Evolutionary conservation across 2,113 vertebrate species (phyloP).

Genomic region (Capra hircus): DNA sequence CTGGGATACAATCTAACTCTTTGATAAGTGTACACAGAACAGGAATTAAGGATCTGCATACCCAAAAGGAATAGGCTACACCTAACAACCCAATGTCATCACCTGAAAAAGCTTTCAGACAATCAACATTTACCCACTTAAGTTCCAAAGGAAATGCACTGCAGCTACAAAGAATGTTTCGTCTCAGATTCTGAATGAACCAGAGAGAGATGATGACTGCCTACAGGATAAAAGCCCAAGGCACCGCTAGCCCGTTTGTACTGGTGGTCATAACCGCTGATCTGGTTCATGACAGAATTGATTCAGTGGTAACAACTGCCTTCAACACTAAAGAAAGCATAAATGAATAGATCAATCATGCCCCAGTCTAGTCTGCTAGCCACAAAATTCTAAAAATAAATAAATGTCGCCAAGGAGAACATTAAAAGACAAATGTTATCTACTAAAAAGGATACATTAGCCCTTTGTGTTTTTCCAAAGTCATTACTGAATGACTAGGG

Average conservation of each 20-base stretch:
- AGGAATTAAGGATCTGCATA: not conserved
- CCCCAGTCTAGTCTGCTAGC: not conserved
- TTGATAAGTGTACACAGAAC: not conserved
- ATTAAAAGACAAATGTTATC: conserved; percentile 35
- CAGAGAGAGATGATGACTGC: not conserved
- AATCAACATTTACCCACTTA: not conserved
- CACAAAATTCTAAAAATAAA: conserved; percentile 61
- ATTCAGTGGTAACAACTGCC: not conserved
- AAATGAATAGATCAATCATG: conserved; percentile 29
- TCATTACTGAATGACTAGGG: conserved; percentile 12
- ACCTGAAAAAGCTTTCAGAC: not conserved
- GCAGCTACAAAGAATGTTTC: not conserved
- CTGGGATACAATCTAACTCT: not conserved
- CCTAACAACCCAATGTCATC: no score
- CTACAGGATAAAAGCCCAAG: not conserved
- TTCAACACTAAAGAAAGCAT: not conserved
- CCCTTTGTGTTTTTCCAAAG: conserved; percentile 46
- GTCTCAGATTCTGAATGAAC: not conserved
- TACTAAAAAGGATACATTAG: conserved; percentile 32
- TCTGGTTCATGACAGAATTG: not conserved
- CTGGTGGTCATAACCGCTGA: not conserved
- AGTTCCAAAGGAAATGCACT: not conserved
- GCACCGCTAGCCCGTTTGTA: not conserved
- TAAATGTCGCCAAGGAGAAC: not conserved
- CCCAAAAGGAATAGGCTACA: not conserved